Evolutionary conservation across 2,113 vertebrate species (phyloP), one percentile per base, ranked within the genome.

Genomic region (Phodopus roborovskii): DNA sequence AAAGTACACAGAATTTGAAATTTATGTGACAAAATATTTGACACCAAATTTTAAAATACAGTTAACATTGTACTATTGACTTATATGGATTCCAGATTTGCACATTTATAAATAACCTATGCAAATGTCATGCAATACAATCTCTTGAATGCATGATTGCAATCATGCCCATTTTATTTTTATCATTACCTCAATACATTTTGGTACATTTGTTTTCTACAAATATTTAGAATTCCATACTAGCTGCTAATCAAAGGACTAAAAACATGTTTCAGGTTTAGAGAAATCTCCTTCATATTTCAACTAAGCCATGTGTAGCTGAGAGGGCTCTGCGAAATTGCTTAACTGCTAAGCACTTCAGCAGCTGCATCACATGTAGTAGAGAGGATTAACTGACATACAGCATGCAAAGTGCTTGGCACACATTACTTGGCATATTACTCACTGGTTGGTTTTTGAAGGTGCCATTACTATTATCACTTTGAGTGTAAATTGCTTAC

Each of bases 401-500:
- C 77, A 15, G 30, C 33, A 78, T 73, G 53, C 24, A 62, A 60
- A 89, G 5, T 79, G 5, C 19, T 86, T 87, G 89, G 42, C 48
- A 13, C 39, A 89, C 8, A 62, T 10, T 90, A 56, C 42, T 90
- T 33, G n/a, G 22, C 50, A 48, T 85, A 94, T 75, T 85, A 91
- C 13, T 2, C 58, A 15, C 53, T 50, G 11, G 85, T 39, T 10
- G 36, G 71, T 81, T 53, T 48, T 53, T 85, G 39, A 96, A 81
- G 60, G 0, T 8, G 5, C 48, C 5, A 39, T 94, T 84, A 90
- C 81, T 68, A 86, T 64, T 91, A 89, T 73, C 66, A 70, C 83
- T 88, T 88, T 71, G 90, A 94, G 42, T 90, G 26, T 68, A 96
- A 93, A 90, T 60, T 92, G 33, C 15, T 93, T 39, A 71, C 15